Evolutionary conservation across 2,113 vertebrate genomes (phyloP).

Genomic region (Paraplagusia blochii): DNA sequence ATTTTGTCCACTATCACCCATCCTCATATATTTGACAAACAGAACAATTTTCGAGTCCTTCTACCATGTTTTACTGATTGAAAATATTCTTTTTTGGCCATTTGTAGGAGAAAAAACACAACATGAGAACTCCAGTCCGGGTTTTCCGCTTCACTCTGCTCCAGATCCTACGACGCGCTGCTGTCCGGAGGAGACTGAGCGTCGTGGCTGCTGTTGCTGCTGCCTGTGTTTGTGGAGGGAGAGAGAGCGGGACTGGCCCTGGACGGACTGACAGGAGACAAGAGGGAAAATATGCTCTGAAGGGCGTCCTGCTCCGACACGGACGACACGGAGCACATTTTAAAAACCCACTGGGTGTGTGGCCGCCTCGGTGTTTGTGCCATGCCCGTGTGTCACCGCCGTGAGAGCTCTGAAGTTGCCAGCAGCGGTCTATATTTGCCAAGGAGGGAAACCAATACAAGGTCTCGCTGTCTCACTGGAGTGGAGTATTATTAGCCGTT

Average conservation of each 20-base stretch:
- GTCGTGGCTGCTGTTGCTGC: constrained; percentile 14
- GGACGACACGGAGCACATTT: constrained; percentile 28
- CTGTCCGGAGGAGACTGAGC: constrained; percentile 52
- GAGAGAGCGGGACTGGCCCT: constrained; percentile 65
- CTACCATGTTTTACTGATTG: neutral
- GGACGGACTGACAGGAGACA: constrained; percentile 55
- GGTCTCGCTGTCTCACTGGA: constrained; percentile 69
- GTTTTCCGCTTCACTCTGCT: constrained; percentile 61
- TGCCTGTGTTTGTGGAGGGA: constrained; percentile 66
- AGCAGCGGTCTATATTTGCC: constrained; percentile 64
- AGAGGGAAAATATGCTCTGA: constrained; percentile 67
- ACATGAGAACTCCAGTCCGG: constrained; percentile 51
- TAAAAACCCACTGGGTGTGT: constrained; percentile 15
- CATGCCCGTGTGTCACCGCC: constrained; percentile 53
- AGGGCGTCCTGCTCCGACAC: constrained; percentile 44
- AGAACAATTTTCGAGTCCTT: too few species aligned
- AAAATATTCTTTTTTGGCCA: neutral
- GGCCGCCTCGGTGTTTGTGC: constrained; percentile 18
- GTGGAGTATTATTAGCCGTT: constrained; percentile 78
- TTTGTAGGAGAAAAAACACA: neutral
- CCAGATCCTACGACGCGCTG: constrained; percentile 50
- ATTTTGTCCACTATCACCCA: too few species aligned
- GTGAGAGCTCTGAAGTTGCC: constrained; percentile 53
- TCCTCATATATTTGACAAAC: too few species aligned
- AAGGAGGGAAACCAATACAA: constrained; percentile 69